A percentile compares a stretch with the other conserved stretches of the same genome.
These are phyloP conservation scores for Drosophila guanche DNA, from an alignment of 1,140 invertebrate genomes.

Conservation along the genomic window DNA sequence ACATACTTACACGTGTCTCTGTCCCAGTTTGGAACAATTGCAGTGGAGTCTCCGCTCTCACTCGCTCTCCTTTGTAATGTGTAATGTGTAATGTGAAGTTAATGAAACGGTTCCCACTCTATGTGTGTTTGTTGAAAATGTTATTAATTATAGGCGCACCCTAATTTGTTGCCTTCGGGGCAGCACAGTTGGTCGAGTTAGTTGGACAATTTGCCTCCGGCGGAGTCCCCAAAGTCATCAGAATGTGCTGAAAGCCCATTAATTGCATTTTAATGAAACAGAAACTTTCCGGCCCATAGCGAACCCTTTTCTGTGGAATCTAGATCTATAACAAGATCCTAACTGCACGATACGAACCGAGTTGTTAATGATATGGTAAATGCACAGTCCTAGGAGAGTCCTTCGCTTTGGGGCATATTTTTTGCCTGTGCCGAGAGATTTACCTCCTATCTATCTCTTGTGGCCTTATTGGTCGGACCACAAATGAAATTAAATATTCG, in stretches of 20 bases:
- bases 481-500: constrained; percentile 80
- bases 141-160: constrained; percentile 79
- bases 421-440: constrained; percentile 20
- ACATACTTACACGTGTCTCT: constrained; percentile 48
- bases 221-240: constrained; percentile 45
- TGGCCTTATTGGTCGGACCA: constrained; percentile 44
- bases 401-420: too few species aligned
- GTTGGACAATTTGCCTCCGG: constrained; percentile 51
- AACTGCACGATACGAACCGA: constrained; percentile 26
- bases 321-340: constrained; percentile 37
- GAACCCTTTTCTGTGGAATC: constrained; percentile 42
- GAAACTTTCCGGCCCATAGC: constrained; percentile 1
- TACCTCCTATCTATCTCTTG: constrained; percentile 26
- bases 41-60: constrained; percentile 28
- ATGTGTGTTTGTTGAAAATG: constrained; percentile 54
- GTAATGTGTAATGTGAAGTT: constrained; percentile 70
- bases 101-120: constrained; percentile 60
- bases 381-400: constrained; percentile 23
- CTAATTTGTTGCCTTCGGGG: constrained; percentile 51
- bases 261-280: constrained; percentile 80
- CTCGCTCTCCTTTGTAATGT: not conserved
- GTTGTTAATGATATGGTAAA: constrained; percentile 54
- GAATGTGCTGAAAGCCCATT: constrained; percentile 76
- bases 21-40: constrained; percentile 51
- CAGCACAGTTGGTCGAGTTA: constrained; percentile 3